Evolutionary conservation across 2,888 invertebrate species (phyloP).

Genomic region (Thereva nobilitata): DNA sequence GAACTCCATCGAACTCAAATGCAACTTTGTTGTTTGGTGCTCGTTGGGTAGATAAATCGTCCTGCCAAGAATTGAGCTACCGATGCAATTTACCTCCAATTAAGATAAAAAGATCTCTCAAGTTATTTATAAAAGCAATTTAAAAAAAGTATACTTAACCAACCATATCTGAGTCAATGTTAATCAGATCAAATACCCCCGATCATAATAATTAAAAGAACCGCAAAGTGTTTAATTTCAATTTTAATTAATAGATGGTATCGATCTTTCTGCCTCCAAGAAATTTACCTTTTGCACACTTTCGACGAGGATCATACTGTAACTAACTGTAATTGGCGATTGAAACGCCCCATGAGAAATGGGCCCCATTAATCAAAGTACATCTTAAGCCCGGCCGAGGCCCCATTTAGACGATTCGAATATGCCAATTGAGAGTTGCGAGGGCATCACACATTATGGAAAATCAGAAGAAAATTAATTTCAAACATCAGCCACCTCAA

Average conservation of each 20-base stretch:
- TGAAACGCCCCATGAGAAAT: slow-evolving; percentile 33
- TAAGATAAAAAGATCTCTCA: no score
- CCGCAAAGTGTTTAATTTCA: slow-evolving; percentile 30
- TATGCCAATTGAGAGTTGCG: slow-evolving; percentile 11
- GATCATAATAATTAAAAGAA: slow-evolving; percentile 23
- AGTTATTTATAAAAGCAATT: no score
- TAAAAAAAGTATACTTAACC: no score
- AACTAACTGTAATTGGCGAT: slow-evolving; percentile 27
- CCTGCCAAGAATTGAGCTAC: no score
- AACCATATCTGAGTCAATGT: not conserved
- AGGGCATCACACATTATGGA: slow-evolving; percentile 28
- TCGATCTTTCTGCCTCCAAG: slow-evolving; percentile 31
- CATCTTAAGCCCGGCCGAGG: not conserved
- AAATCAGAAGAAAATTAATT: slow-evolving; percentile 38
- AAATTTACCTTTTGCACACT: slow-evolving; percentile 31
- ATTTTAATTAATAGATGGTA: slow-evolving; percentile 25
- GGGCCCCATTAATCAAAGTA: slow-evolving; percentile 23
- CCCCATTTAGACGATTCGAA: slow-evolving; percentile 23
- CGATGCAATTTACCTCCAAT: no score
- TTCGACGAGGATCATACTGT: slow-evolving; percentile 8
- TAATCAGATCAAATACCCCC: slow-evolving; percentile 16
- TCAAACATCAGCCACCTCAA: slow-evolving; percentile 34
- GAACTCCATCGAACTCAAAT: no score
- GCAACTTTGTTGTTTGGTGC: no score
- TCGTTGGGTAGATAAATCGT: no score